phyloP scores from a whole-genome alignment of 2,113 vertebrate genomes.

The Nothocercus julius region DNA sequence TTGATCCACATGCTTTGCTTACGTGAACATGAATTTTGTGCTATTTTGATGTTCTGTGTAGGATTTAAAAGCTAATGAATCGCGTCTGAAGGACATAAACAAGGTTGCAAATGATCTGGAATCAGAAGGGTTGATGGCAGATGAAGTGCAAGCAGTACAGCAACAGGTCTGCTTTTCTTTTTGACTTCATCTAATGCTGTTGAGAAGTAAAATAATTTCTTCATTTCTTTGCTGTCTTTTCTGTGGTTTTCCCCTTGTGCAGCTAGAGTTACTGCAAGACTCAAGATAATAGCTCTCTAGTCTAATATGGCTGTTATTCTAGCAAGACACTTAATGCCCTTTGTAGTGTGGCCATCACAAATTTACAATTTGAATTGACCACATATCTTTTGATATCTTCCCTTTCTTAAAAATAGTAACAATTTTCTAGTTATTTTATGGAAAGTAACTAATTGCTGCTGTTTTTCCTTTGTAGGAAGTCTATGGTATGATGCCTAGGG shows the following conservation, averaged over 20 bases:
- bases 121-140: constrained; percentile 95
- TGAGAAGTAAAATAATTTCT: neutral
- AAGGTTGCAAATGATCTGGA: constrained; percentile 95
- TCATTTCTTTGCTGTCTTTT: neutral
- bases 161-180: constrained; percentile 81
- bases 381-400: neutral
- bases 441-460: neutral
- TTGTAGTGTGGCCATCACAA: neutral
- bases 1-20: neutral
- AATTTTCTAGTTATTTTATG: neutral
- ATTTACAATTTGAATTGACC: neutral
- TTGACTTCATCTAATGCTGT: neutral
- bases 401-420: neutral
- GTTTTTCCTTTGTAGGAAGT: constrained; percentile 81
- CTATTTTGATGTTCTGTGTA: constrained; percentile 34
- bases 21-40: neutral
- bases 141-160: constrained; percentile 91
- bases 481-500: constrained; percentile 83
- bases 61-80: constrained; percentile 98
- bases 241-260: neutral
- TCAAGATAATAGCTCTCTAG: neutral
- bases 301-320: neutral
- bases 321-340: neutral
- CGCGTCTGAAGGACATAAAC: constrained; percentile 97
- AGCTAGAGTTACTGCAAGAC: neutral